phyloP scores from a whole-genome alignment of 2,113 vertebrate species.

The Mirounga angustirostris region DNA sequence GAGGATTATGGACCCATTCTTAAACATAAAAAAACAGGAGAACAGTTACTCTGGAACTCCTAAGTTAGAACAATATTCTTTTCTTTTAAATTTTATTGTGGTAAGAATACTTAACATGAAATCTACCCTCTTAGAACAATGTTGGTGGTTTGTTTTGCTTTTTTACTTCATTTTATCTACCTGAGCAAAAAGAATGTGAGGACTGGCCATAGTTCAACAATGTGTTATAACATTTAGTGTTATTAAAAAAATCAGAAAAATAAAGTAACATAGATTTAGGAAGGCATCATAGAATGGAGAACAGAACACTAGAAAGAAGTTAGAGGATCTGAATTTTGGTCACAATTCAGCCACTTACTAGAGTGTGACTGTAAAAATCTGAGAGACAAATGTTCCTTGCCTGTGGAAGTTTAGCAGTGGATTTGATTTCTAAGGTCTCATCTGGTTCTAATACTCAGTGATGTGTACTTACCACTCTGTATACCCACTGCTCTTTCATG shows the following conservation, averaged over 20 bases:
- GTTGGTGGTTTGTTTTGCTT: neutral
- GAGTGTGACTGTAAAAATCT: neutral
- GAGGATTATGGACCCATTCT: neutral
- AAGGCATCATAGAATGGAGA: neutral
- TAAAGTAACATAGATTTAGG: neutral
- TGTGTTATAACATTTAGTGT: neutral
- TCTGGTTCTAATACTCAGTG: neutral
- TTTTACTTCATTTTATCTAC: neutral
- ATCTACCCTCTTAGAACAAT: neutral
- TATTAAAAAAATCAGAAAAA: slow-evolving; percentile 22
- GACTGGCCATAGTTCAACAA: neutral
- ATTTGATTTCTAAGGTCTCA: neutral
- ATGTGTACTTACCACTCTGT: neutral
- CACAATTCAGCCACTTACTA: neutral
- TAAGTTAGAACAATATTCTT: neutral
- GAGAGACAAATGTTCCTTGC: neutral
- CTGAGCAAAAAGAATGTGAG: neutral
- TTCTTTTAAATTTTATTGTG: neutral
- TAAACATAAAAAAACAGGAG: neutral
- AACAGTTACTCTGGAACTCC: neutral
- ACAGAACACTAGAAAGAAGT: neutral
- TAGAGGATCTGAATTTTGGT: neutral
- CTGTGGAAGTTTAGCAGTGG: neutral
- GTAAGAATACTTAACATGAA: neutral
- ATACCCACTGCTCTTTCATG: neutral